Evolutionary conservation across 2,113 vertebrate genomes (phyloP).

Genomic region (Ammospiza nelsoni): DNA sequence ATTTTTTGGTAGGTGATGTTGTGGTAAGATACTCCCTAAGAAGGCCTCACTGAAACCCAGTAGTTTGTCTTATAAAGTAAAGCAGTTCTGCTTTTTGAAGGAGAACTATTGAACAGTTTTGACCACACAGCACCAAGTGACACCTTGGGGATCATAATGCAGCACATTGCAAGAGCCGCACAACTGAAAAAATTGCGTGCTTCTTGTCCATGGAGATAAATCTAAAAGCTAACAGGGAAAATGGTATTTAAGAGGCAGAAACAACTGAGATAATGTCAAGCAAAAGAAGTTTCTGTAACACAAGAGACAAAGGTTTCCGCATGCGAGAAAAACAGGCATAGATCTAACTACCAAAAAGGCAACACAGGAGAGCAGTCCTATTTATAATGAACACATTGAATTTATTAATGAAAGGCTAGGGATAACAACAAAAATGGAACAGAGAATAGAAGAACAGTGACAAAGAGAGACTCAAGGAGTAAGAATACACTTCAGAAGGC

Average conservation of each 20-base stretch:
- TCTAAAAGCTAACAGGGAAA: background rate
- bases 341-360: background rate
- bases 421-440: background rate
- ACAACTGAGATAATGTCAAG: background rate
- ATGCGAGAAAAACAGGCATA: background rate
- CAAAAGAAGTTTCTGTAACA: background rate
- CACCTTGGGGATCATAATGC: background rate
- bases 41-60: background rate
- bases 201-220: background rate
- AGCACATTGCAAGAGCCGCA: background rate
- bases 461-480: background rate
- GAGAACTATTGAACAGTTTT: background rate
- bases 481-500: background rate
- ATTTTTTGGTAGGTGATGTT: background rate
- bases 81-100: background rate
- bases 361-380: background rate
- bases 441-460: background rate
- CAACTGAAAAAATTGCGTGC: background rate
- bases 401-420: background rate
- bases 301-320: background rate
- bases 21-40: background rate
- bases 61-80: background rate
- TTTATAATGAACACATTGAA: background rate
- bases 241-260: background rate
- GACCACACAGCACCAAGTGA: background rate